phyloP scores from a whole-genome alignment of 2,797 vertebrate species.

The Xenentodon cancila region DNA sequence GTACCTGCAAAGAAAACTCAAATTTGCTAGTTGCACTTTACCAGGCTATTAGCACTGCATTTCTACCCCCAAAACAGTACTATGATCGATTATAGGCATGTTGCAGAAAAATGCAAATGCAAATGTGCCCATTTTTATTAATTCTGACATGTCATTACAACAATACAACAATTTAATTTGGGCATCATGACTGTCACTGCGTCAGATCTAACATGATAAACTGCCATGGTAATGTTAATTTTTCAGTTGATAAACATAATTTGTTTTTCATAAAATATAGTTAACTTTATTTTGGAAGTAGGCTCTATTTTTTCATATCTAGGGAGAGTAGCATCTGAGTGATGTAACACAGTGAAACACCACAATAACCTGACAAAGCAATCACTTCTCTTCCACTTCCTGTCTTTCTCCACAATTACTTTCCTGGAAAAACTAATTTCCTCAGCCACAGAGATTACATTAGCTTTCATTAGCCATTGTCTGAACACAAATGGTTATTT shows the following conservation, averaged over 20 bases:
- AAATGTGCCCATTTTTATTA: too few relatives aligned
- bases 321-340: slow-evolving; percentile 56
- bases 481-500: slow-evolving; percentile 68
- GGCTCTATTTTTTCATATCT: slow-evolving; percentile 61
- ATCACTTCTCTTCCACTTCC: slow-evolving; percentile 73
- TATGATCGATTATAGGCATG: neutral
- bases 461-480: slow-evolving; percentile 65
- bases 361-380: slow-evolving; percentile 76
- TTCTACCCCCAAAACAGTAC: neutral
- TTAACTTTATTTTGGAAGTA: slow-evolving; percentile 58
- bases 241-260: slow-evolving; percentile 37
- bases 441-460: slow-evolving; percentile 72
- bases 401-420: slow-evolving; percentile 70
- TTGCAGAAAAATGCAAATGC: neutral
- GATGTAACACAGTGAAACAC: slow-evolving; percentile 78
- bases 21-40: too few relatives aligned
- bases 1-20: too few relatives aligned
- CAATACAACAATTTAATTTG: slow-evolving; percentile 16
- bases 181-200: slow-evolving; percentile 19
- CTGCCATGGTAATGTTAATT: slow-evolving; percentile 19
- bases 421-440: slow-evolving; percentile 76
- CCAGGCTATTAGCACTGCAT: neutral
- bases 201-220: slow-evolving; percentile 36
- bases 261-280: slow-evolving; percentile 42
- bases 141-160: too few relatives aligned